These are phyloP conservation scores for Xiphophorus hellerii DNA, from an alignment of 2,113 vertebrate species.

Conservation along the genomic window DNA sequence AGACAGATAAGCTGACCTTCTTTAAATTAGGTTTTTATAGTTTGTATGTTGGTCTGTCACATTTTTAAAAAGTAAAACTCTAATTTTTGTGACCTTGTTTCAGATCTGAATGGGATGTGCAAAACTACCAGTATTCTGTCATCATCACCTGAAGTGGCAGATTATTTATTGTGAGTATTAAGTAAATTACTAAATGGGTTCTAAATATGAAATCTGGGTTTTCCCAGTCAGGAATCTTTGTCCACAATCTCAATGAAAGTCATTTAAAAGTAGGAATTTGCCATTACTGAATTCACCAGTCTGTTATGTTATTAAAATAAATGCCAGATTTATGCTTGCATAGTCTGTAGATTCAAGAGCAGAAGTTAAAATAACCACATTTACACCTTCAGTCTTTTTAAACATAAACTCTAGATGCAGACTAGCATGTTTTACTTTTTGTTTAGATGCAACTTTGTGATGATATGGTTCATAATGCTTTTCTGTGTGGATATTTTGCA, in stretches of 20 bases:
- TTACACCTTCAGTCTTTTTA: too few relatives aligned
- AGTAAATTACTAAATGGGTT: neutral
- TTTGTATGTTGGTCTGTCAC: neutral
- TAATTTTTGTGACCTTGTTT: constrained; percentile 33
- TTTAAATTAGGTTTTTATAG: too few relatives aligned
- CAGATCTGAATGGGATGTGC: constrained; percentile 85
- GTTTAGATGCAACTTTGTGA: too few relatives aligned
- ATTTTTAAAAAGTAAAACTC: neutral
- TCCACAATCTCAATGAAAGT: neutral
- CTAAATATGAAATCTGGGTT: neutral
- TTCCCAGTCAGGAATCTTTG: neutral
- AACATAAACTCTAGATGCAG: too few relatives aligned
- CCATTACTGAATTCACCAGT: neutral
- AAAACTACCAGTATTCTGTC: constrained; percentile 85
- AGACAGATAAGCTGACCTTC: too few relatives aligned
- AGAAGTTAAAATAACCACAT: too few relatives aligned
- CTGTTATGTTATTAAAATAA: too few relatives aligned
- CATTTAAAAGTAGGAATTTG: neutral
- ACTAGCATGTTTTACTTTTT: too few relatives aligned
- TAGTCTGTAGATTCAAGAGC: too few relatives aligned
- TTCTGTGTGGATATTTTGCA: too few relatives aligned
- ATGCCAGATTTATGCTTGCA: too few relatives aligned
- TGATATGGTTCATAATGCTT: too few relatives aligned
- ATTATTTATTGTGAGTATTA: constrained; percentile 93
- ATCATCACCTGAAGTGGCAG: constrained; percentile 87